Conservation (phyloP, 2,888 invertebrate genomes). For the Lithophane leautieri region DNA sequence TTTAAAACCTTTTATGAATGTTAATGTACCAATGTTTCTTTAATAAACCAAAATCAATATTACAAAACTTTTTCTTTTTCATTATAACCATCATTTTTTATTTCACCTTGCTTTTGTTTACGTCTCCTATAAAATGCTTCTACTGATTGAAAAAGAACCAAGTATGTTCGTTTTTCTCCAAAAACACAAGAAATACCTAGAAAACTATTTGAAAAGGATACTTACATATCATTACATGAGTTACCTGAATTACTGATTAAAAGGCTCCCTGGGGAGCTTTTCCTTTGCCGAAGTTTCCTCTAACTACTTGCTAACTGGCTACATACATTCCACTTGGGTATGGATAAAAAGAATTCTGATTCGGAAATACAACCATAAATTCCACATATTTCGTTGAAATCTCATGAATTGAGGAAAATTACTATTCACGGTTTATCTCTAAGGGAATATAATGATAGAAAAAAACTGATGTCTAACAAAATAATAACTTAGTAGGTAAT, state of each 20-base stretch:
- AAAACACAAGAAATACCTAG: slow-evolving; percentile 2
- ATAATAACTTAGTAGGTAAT: background rate
- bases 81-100: background rate
- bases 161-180: background rate
- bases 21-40: background rate
- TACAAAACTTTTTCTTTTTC: background rate
- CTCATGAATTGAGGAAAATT: background rate
- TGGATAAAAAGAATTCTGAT: slow-evolving; percentile 39
- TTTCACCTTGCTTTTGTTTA: background rate
- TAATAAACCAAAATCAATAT: background rate
- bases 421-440: background rate
- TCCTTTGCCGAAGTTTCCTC: slow-evolving; percentile 53
- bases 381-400: background rate
- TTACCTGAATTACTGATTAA: slow-evolving; percentile 61
- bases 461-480: background rate
- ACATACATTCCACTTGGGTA: slow-evolving; percentile 25
- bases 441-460: background rate
- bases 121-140: background rate
- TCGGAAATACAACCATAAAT: slow-evolving; percentile 24
- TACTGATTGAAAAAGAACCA: background rate
- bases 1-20: background rate
- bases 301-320: slow-evolving; percentile 59
- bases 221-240: slow-evolving; percentile 50
- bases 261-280: slow-evolving; percentile 41
- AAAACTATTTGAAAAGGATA: slow-evolving; percentile 38